Evolutionary conservation across 1,140 invertebrate species (phyloP), one percentile per base, ranked within the genome.

Genomic region (Sarcophaga bullata): DNA sequence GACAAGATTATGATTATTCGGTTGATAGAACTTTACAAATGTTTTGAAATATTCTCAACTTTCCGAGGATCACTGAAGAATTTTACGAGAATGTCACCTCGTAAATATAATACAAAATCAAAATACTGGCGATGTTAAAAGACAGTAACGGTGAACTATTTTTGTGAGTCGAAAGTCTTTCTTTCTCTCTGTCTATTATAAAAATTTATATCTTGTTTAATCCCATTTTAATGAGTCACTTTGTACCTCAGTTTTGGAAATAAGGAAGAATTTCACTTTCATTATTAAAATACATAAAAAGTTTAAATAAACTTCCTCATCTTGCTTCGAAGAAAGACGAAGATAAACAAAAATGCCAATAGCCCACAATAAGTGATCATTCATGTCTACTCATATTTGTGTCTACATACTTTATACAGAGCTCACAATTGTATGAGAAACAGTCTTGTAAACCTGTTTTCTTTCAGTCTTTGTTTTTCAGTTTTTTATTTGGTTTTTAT

Each of bases 231-330:
- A 13, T 52, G 50, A 52, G 13, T 52, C 50, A 52, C 13, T 52
- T 52, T 52, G 0, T 52, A 13, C 13, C 2, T 6, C 8, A 15
- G 15, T n/a, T 62, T 62, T 62, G 54, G 5, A 62, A 62, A 62
- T n/a, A 15, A 52, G 13, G 50, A 52, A 15, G 15, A 62, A 75
- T 75, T 75, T 75, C 73, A 75, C 73, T 75, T 75, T 75, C 73
- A 75, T 75, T 75, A 15, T 15, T 9, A 75, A 46, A 46, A 15
- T 6, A 75, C 10, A 47, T 47, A 11, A 75, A 37, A 75, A 46
- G 47, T 13, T 47, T 13, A 46, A 75, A 47, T 46, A 75, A 47
- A 37, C 73, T 73, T 73, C 68, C 68, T 73, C 68, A 73, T 73
- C 68, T 73, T 37, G 25, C 25, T 37, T 73, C 8, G 19, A 25